Percentiles rank a stretch among this genome's conserved stretches.
Evolutionary conservation across 2,113 vertebrate species (phyloP).

Genomic region (Illadopsis cleaveri): DNA sequence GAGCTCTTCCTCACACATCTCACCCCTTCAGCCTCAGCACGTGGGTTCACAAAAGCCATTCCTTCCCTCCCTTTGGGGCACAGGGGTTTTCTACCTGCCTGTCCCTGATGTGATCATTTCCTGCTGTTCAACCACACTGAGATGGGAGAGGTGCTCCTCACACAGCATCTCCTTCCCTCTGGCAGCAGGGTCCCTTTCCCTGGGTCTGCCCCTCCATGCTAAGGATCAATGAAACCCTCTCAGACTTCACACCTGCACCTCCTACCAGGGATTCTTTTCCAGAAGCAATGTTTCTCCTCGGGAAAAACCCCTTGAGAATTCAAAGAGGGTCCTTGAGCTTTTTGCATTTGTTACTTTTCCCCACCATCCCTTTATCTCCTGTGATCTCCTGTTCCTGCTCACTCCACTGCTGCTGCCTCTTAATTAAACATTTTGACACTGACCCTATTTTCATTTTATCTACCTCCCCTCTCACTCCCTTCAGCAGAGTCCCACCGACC

Average conservation of each 20-base stretch:
- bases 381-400: background rate
- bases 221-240: background rate
- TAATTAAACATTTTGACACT: background rate
- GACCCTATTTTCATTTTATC: background rate
- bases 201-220: fast-evolving
- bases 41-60: background rate
- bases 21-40: background rate
- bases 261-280: background rate
- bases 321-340: background rate
- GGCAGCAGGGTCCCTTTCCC: background rate
- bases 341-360: background rate
- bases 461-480: background rate
- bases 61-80: background rate
- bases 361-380: background rate
- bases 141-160: background rate
- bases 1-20: background rate
- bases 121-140: background rate
- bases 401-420: background rate
- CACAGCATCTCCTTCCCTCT: background rate
- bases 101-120: background rate
- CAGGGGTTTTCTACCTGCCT: background rate
- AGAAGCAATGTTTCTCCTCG: background rate
- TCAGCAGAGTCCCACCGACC: background rate
- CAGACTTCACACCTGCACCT: background rate
- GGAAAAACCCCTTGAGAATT: background rate